Percentiles rank a stretch among this genome's conserved stretches.
These are phyloP conservation scores for Platynereis dumerilii DNA, from an alignment of 2,888 invertebrate genomes.

Conservation along the genomic window DNA sequence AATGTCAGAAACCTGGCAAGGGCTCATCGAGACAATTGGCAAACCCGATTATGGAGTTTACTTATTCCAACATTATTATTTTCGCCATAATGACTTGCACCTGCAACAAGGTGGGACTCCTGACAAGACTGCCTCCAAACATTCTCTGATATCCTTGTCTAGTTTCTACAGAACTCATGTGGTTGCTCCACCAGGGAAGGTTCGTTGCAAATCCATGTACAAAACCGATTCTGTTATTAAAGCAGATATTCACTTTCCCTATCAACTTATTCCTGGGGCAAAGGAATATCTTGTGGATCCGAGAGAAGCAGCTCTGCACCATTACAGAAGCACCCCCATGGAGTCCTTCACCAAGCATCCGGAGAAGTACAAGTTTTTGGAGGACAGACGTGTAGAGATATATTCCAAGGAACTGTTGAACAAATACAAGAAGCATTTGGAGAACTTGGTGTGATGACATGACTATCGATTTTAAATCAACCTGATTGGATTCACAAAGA, in stretches of 20 bases:
- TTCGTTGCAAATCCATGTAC: conserved; percentile 38
- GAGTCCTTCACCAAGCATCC: conserved; percentile 27
- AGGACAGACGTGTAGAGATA: conserved; percentile 28
- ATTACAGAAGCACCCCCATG: conserved; percentile 33
- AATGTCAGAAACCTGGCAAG: conserved; percentile 19
- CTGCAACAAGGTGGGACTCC: too few relatives aligned
- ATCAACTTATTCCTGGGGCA: conserved; percentile 22
- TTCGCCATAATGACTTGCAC: conserved; percentile 22
- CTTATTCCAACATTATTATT: conserved; percentile 36
- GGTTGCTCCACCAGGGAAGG: conserved; percentile 33
- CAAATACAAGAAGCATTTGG: too few relatives aligned
- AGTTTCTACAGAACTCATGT: conserved; percentile 30
- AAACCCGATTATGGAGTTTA: conserved; percentile 29
- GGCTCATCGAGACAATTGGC: conserved; percentile 23
- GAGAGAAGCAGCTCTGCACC: conserved; percentile 31
- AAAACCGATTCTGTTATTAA: conserved; percentile 20
- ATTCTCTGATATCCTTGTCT: conserved; percentile 27
- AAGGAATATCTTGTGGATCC: conserved; percentile 31
- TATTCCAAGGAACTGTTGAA: not conserved
- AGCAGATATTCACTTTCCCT: conserved; percentile 33
- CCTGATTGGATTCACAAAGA: too few relatives aligned
- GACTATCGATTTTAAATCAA: too few relatives aligned
- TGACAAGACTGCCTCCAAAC: not conserved
- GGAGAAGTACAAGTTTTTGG: conserved; percentile 24
- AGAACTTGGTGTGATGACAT: too few relatives aligned